Evolutionary conservation across 2,113 vertebrate genomes (phyloP), one percentile per base, ranked within the genome.

Genomic region (Lepisosteus osseus): DNA sequence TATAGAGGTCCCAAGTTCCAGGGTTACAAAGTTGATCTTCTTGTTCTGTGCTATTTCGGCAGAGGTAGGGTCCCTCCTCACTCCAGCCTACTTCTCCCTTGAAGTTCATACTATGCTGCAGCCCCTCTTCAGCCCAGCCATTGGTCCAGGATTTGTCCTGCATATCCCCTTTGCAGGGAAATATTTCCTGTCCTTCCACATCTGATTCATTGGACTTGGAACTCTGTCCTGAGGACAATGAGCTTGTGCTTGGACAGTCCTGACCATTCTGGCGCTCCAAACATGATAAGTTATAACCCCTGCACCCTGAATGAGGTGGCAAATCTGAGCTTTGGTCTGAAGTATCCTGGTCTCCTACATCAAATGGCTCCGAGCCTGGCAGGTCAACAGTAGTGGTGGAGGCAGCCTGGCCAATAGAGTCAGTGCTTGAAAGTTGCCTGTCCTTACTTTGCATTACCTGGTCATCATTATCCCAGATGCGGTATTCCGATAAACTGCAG

Each of bases 191-290:
- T 73, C 75, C 79, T 17, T 87, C 87, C 54, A 77, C 51, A 13
- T 90, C 86, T 43, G 78, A 89, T 56, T 88, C 90, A 42, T 64
- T 64, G n/a, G 88, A 90, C 68, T 90, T 90, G 4, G 85, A 87
- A 72, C 89, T 92, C 64, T 90, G 90, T 69, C 84, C 86, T 17
- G 91, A 92, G 17, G 90, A 91, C 72, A 87, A 80, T 4, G 89
- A 91, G 70, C 89, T 91, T 3, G 73, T 87, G 80, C 87, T 90
- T 11, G 68, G 77, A 77, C 78, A 90, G 68, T 91, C 87, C 51
- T 88, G 87, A 42, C 78, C 79, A 67, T 90, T 85, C 45, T 79
- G 84, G 5, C 72, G 77, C 11, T 90, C 86, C 55, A 84, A 77
- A 57, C 81, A 86, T 11, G 80, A 75, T 57, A 89, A 86, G 70